Percentiles rank a stretch among this genome's conserved stretches.
Conservation (phyloP, 2,888 invertebrate genomes). For the Caenorhabditis sp. region DNA sequence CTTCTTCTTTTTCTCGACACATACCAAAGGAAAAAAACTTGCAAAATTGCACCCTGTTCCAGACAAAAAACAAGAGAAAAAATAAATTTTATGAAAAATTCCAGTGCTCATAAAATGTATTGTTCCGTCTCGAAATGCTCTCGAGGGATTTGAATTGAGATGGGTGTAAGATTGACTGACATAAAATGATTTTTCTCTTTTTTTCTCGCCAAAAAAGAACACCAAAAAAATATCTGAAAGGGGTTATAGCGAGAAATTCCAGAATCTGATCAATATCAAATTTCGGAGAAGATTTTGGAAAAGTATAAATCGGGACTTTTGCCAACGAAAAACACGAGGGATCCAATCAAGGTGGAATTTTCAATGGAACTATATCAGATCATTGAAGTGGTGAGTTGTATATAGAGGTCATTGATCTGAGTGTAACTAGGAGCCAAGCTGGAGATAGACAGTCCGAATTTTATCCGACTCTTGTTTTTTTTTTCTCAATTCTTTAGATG, state of each 20-base stretch:
- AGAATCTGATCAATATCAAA: conserved; percentile 44
- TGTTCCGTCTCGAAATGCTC: neutral
- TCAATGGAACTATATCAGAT: conserved; percentile 70
- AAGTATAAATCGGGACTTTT: conserved; percentile 45
- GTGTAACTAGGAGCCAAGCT: no score
- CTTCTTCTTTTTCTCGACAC: no score
- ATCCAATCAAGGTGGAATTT: conserved; percentile 64
- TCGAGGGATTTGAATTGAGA: neutral
- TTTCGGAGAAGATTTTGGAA: conserved; percentile 42
- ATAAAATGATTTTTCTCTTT: neutral
- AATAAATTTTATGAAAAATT: no score
- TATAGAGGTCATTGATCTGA: no score
- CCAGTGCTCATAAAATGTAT: neutral
- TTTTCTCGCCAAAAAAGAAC: no score
- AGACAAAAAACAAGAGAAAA: no score
- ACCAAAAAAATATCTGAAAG: neutral
- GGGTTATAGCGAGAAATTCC: neutral
- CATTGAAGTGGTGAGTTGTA: conserved; percentile 63
- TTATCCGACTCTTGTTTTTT: no score
- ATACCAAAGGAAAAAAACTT: no score
- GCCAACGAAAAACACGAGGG: conserved; percentile 21
- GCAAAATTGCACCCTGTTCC: no score
- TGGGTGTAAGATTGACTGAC: neutral
- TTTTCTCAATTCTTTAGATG: no score
- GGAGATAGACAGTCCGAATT: no score